Evolutionary conservation across 1,140 invertebrate species (phyloP).

Genomic region (Drosophila tsacasi): DNA sequence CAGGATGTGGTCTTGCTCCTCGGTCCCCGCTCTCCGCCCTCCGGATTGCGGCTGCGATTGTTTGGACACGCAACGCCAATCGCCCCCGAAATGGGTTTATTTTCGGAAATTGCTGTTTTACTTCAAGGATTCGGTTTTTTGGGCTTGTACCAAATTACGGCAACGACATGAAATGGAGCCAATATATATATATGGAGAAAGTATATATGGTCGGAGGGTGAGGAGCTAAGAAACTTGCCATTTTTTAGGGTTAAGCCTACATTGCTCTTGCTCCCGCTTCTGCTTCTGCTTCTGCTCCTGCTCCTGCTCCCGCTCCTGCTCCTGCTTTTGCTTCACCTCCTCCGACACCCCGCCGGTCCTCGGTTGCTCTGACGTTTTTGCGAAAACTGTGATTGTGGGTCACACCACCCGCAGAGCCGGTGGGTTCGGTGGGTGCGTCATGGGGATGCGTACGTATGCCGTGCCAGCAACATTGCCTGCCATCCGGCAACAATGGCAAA

Average conservation of each 20-base stretch:
- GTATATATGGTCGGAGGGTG: not conserved
- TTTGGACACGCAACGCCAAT: constrained; percentile 68
- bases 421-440: constrained; percentile 28
- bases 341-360: not conserved
- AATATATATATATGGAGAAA: constrained; percentile 13
- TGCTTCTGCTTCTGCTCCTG: not conserved
- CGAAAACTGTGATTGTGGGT: constrained; percentile 52
- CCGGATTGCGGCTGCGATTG: constrained; percentile 51
- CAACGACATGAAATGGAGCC: constrained; percentile 55
- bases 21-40: not conserved
- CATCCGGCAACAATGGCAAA: constrained; percentile 69
- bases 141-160: constrained; percentile 45
- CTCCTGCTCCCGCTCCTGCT: not conserved
- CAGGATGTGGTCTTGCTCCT: constrained; percentile 17
- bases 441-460: constrained; percentile 54
- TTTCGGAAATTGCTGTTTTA: constrained; percentile 77
- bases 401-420: constrained; percentile 17
- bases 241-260: constrained; percentile 9
- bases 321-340: not conserved
- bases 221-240: constrained; percentile 3
- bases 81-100: constrained; percentile 64
- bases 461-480: constrained; percentile 61
- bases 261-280: not conserved
- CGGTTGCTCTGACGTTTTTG: constrained; percentile 27
- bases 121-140: constrained; percentile 65